phyloP scores from a whole-genome alignment of 2,113 vertebrate species.

The Elaphurus davidianus region DNA sequence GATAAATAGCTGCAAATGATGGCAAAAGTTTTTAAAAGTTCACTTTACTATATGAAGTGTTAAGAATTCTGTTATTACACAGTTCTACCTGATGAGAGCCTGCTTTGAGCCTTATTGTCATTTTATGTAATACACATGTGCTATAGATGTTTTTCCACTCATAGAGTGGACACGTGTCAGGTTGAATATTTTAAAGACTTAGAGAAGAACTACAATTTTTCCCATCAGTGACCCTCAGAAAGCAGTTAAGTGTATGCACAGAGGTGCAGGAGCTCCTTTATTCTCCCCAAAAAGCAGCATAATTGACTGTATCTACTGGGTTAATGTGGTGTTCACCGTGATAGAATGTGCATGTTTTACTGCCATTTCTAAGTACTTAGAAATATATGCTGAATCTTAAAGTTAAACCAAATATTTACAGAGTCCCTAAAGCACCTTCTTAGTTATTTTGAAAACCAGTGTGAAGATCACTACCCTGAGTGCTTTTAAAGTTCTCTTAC shows the following conservation, averaged over 20 bases:
- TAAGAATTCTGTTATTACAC: neutral
- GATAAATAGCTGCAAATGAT: slow-evolving; percentile 14
- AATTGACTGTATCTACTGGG: neutral
- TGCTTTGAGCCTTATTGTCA: neutral
- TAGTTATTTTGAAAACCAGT: neutral
- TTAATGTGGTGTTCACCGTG: neutral
- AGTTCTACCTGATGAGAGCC: neutral
- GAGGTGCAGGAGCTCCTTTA: neutral
- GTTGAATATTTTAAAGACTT: neutral
- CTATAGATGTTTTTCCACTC: neutral
- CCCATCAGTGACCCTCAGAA: neutral
- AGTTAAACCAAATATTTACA: slow-evolving; percentile 23
- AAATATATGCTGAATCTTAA: slow-evolving; percentile 20
- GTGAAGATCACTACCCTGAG: neutral
- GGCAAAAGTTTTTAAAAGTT: slow-evolving; percentile 15
- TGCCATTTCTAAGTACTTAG: neutral
- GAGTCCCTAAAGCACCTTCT: neutral
- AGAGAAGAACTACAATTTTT: neutral
- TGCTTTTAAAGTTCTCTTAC: neutral
- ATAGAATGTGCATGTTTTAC: neutral
- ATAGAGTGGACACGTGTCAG: neutral
- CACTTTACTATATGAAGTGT: neutral
- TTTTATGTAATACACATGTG: neutral
- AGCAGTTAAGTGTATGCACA: neutral
- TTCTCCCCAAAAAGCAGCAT: neutral